Base-by-base conservation (phyloP, 2,888 invertebrate genomes). In the Napeogenes sylphis region DNA sequence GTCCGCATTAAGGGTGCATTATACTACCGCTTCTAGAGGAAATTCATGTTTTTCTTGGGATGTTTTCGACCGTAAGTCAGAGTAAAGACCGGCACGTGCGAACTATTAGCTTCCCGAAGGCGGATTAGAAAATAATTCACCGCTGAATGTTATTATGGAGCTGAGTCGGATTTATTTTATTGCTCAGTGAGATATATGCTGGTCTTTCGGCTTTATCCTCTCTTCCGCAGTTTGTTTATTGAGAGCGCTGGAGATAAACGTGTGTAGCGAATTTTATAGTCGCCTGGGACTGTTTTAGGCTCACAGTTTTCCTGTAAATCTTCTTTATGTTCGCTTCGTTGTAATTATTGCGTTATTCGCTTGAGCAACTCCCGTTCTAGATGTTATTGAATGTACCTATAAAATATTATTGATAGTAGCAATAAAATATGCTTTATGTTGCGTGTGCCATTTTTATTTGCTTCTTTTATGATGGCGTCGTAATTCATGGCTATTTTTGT, bases 111-210 rank as follows among this genome's bases (percentile, higher is more conserved):
- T 83, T 82, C 83, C 84, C 83, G 82, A 76, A 82, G 77, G 71
- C 76, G 87, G 89, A 90, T 90, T 90, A 90, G 88, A 90, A 89
- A 89, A 90, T 90, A 90, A 90, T 90, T 90, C 89, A 90, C 79
- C 83, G 76, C 84, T 82, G 83, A 87, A 89, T 87, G 89, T 89
- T 90, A 88, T 90, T 89, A 89, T 87, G 87, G 87, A 79, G 80
- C 80, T 74, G 80, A 77, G 82, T 73, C 75, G 87, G 89, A 90
- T 90, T 90, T 90, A 90, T 90, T 90, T 90, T 88, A 90, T 87
- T 85, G 85, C 85, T 69, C 42, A 73, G 70, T 72, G 81, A 87
- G 86, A 88, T 87, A 84, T 87, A 87, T 81, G 83, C 78, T 75
- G 80, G 85, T 85, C 83, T 86, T 84, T 85, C 73, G 83, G 82